Percentiles rank a stretch among this genome's conserved stretches.
These are phyloP conservation scores for Drosophila equinoxialis DNA, from an alignment of 1,140 invertebrate species.

Conservation along the genomic window DNA sequence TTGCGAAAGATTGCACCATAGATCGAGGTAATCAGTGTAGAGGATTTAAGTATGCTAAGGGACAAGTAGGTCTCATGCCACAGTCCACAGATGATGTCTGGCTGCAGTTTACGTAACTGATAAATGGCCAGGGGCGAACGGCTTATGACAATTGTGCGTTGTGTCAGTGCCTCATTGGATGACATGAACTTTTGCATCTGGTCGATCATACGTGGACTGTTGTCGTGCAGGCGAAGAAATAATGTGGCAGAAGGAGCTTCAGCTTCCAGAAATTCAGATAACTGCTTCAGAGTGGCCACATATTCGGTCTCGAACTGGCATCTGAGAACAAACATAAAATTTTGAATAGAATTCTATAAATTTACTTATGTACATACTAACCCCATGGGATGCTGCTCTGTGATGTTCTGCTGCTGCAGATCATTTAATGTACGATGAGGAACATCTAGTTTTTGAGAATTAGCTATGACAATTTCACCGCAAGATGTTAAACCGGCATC, in stretches of 20 bases:
- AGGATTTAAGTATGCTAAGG: constrained; percentile 70
- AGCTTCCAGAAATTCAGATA: constrained; percentile 67
- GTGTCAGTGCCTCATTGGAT: constrained; percentile 59
- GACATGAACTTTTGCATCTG: constrained; percentile 68
- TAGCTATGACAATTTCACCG: constrained; percentile 76
- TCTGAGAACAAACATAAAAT: constrained; percentile 37
- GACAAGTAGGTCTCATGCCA: constrained; percentile 80
- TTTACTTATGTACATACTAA: constrained; percentile 29
- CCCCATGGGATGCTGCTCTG: constrained; percentile 79
- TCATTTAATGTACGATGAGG: constrained; percentile 63
- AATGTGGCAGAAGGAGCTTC: constrained; percentile 54
- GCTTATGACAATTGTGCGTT: constrained; percentile 73
- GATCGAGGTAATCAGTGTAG: constrained; percentile 78
- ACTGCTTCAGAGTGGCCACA: constrained; percentile 63
- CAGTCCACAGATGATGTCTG: constrained; percentile 78
- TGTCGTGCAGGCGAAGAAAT: constrained; percentile 73
- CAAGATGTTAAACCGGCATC: constrained; percentile 75
- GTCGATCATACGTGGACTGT: constrained; percentile 70
- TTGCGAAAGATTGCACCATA: constrained; percentile 80
- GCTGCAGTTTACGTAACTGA: constrained; percentile 76
- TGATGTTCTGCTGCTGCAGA: constrained; percentile 73
- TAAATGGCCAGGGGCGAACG: constrained; percentile 77
- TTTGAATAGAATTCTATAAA: constrained; percentile 2
- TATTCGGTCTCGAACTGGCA: constrained; percentile 72
- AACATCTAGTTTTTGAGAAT: constrained; percentile 69